Base-by-base conservation (phyloP, 2,888 invertebrate genomes). In the Netelia virgata region DNA sequence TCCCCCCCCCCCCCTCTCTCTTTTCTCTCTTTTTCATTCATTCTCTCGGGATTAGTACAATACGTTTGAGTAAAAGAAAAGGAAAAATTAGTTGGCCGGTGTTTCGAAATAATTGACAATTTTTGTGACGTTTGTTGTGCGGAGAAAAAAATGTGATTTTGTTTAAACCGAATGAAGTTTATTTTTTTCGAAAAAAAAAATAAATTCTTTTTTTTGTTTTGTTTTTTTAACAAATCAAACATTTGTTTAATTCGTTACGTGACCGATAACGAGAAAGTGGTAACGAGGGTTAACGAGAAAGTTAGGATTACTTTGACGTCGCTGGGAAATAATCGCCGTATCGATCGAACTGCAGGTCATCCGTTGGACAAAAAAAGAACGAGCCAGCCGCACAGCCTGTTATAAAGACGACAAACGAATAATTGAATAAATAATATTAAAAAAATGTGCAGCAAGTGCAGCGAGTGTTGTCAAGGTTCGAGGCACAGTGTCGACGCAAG, bases 401-500 rank as follows among this genome's bases (percentile, higher is more conserved):
- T 55, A 28, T 16, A 16, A 53, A 69, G 14, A 20, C 43, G 68
- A 61, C 16, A 16, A 53, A 63, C 10, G 57, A 81, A 66, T 74
- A 61, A 3, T 41, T 36, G 59, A 43, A 36, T 28, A 79, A 79
- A 36, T 55, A 55, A 18, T 18, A 55, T 28, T 75, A 72, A 79
- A 85, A 91, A 84, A 87, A 94, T 94, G 94, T 94, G 94, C 91
- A 94, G 94, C 90, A 94, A 94, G 91, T 94, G 94, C 91, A 93
- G 94, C 88, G 94, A 94, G 89, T 94, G 94, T 89, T 94, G 94
- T 87, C 93, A 93, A 87, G 92, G 93, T 86, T 93, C 92, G 82
- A 91, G 92, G 84, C 92, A 93, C 86, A 93, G 92, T 82, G 91
- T 91, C 85, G 91, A 92, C 81, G 91, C 91, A 76, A 93, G 91